Evolutionary conservation across 2,888 invertebrate species (phyloP), one percentile per base, ranked within the genome.

Genomic region (Arctia plantaginis): DNA sequence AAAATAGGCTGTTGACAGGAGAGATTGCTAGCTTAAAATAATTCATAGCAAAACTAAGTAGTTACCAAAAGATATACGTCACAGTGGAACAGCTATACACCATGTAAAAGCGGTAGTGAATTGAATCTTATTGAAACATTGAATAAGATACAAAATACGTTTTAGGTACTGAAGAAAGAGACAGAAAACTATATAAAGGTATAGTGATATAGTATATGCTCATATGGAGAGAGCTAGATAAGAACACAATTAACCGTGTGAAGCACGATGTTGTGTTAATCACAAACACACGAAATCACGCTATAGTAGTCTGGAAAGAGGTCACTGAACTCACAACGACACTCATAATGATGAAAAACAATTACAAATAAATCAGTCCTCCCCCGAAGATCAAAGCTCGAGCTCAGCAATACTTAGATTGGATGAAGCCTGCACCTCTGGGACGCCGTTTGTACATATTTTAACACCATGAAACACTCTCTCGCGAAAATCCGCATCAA

Each of bases 381-480:
- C 59, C 68, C 59, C 30, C 30, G 10, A 69, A 66, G 13, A 73
- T 62, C 68, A 51, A 55, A 69, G 41, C 27, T 30, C 55, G 27
- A 51, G 64, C 33, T 33, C 72, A 66, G 55, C 51, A 69, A 73
- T 30, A 79, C 76, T 75, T 74, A 79, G 72, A 77, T 79, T 76
- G 77, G 72, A 65, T 35, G 71, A 68, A 59, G 20, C 59, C 59
- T 47, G 44, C 51, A 66, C 47, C 51, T 47, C 23, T 33, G 77
- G 68, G 62, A 55, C 68, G 51, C 72, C 41, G 69, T 76, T 74
- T 77, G 72, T 79, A 69, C 69, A 79, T 77, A 76, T 77, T 76
- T 79, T 74, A 79, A 70, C 72, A 67, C 70, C 70, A 74, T 74
- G 77, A 79, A 76, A 79, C 74, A 79, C 72, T 66, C 69, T 68